These are phyloP conservation scores for Heliocidaris erythrogramma DNA, from an alignment of 35 echinoderm and acorn worm genomes.

Conservation along the genomic window DNA sequence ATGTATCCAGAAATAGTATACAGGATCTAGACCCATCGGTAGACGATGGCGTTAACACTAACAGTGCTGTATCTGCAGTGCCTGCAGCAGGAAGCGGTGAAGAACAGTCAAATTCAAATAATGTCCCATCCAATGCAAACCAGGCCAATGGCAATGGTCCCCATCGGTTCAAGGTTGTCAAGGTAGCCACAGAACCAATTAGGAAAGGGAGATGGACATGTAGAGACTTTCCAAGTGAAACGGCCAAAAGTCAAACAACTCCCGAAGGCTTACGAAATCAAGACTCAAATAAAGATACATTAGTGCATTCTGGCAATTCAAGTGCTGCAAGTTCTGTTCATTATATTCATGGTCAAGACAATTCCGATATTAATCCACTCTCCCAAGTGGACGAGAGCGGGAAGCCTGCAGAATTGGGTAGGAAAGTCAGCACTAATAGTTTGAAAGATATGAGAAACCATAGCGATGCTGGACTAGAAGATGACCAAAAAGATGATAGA, in stretches of 20 bases:
- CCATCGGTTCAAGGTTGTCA: constrained; percentile 94
- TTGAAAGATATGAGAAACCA: not conserved
- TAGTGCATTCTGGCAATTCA: constrained; percentile 82
- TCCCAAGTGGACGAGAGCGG: constrained; percentile 25
- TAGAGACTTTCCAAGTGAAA: constrained; percentile 84
- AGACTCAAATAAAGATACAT: constrained; percentile 67
- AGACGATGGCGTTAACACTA: constrained; percentile 49
- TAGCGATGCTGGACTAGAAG: not conserved
- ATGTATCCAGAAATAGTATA: constrained; percentile 75
- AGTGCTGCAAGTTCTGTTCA: constrained; percentile 99
- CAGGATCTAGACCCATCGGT: constrained; percentile 70
- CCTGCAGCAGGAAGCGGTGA: constrained; percentile 47
- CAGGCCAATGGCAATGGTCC: constrained; percentile 92
- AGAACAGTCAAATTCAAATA: constrained; percentile 48
- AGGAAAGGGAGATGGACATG: constrained; percentile 95
- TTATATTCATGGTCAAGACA: constrained; percentile 74
- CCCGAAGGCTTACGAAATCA: constrained; percentile 56
- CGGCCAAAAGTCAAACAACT: constrained; percentile 46
- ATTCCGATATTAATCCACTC: constrained; percentile 44
- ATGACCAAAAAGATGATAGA: constrained; percentile 46
- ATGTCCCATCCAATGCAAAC: constrained; percentile 48
- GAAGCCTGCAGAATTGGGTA: constrained; percentile 25
- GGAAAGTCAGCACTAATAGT: constrained; percentile 42
- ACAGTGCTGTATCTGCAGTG: not conserved
- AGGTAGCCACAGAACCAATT: constrained; percentile 92